Evolutionary conservation across 2,888 invertebrate genomes (phyloP).

Genomic region (Cybosia mesomella): DNA sequence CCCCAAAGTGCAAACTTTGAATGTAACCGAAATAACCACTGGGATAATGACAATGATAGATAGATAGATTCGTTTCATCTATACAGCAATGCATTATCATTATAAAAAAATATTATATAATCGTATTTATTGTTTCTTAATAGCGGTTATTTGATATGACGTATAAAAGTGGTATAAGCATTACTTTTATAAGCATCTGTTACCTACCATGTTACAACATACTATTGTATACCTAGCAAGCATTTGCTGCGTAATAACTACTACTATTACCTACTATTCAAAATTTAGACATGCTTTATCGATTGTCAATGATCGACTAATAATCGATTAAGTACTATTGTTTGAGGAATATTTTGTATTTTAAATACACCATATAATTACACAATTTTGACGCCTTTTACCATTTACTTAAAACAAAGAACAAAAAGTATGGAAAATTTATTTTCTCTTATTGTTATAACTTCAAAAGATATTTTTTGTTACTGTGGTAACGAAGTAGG

Average conservation of each 20-base stretch:
- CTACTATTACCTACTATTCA: neutral
- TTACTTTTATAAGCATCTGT: conserved; percentile 3
- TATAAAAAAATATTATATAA: conserved; percentile 6
- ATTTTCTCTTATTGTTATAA: neutral
- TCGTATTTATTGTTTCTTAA: conserved; percentile 6
- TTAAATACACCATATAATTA: neutral
- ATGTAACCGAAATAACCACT: too few relatives aligned
- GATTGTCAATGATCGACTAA: neutral
- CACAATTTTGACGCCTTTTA: neutral
- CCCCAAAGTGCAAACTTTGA: too few relatives aligned
- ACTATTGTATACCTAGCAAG: neutral
- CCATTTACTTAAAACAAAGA: neutral
- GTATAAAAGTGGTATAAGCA: neutral
- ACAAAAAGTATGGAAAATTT: neutral
- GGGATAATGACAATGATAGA: too few relatives aligned
- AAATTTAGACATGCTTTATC: neutral
- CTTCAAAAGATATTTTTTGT: neutral
- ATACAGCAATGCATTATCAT: neutral
- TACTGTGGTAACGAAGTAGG: neutral
- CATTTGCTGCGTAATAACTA: neutral
- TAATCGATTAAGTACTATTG: conserved; percentile 12
- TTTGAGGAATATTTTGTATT: neutral
- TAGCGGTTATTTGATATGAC: neutral
- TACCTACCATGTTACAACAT: conserved; percentile 7
- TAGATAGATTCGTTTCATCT: neutral